Evolutionary conservation across 2,797 vertebrate species (phyloP), one percentile per base, ranked within the genome.

Genomic region (Acestrorhynchus altus): DNA sequence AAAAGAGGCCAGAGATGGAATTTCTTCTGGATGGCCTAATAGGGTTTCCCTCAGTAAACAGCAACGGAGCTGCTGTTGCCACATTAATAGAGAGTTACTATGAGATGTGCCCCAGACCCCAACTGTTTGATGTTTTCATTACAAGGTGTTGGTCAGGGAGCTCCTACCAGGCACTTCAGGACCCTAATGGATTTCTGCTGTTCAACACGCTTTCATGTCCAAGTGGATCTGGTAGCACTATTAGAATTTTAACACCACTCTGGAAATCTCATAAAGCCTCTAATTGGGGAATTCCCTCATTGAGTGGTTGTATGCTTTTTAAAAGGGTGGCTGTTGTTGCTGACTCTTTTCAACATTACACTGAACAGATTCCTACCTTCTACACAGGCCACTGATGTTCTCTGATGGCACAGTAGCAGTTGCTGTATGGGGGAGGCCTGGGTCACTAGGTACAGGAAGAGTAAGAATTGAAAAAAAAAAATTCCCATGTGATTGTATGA

Each of bases 21-120:
- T 91, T 92, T 91, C 88, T 93, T 94, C 89, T 92, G 91, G 90
- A 86, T 80, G 78, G 89, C 82, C 88, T 88, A 87, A 88, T 86
- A 88, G 92, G 94, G 94, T 94, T 96, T 95, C 93, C 95, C 92
- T 94, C 90, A 85, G 91, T 95, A 95, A 96, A 95, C 93, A 95
- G 92, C 90, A 92, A 89, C 91, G 51, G 87, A 84, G 89, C 89
- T 88, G 86, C 86, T 79, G 88, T 84, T 84, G 83, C 83, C 89
- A 92, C 91, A 85, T 92, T 88, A 88, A 87, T 76, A 87, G 85
- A 65, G 0, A 88, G 84, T 87, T 83, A 28, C 26, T 86, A 88
- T 82, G 86, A 85, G 81, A 63, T 20, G 39, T 77, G 71, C 71
- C 20, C 71, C 31, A 69, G 46, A 72, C 46, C 49, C 69, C n/a